Evolutionary conservation across 2,797 vertebrate species (phyloP), one percentile per base, ranked within the genome.

Genomic region (Hylomyscus alleni): DNA sequence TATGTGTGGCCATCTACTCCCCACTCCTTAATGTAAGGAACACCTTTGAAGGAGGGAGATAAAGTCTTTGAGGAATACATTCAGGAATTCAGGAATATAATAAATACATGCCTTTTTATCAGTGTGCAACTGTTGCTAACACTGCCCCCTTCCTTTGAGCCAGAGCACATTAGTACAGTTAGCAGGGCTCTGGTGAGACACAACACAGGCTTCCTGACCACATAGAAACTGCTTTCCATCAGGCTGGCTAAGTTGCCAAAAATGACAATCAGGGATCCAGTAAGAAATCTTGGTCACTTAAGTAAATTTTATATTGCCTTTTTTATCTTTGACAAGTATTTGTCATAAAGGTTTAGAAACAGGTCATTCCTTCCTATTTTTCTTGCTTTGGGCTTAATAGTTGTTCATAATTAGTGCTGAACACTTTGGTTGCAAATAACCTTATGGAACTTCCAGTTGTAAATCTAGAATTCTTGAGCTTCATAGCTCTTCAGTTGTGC

Each of bases 391-490:
- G 92, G 89, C 97, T 97, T 96, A 92, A 24, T 93, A 95, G 88
- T 96, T 98, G 92, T 96, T 97, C 96, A 91, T 96, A 95, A 97
- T 96, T 97, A 97, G 95, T 94, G 81, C 93, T 97, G 92, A 97
- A 98, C 92, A 91, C 97, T 96, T 81, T 81, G 52, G 94, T 97
- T 98, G 69, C 93, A 97, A 95, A 91, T 86, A 97, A 95, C 94
- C 92, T 80, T 90, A 69, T 75, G 93, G 50, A 97, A 92, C 95
- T 96, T 98, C 91, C 78, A 93, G 67, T 91, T 98, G 83, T 98
- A 97, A 97, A 96, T 97, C 94, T 20, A 91, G n/a, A 95, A 96
- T 97, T 98, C 97, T 98, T 98, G 98, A 98, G 98, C 97, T 97
- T 98, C 86, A 89, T 94, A 94, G 83, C 69, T 96, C 22, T 96